A percentile compares a stretch with the other conserved stretches of the same genome.
Conservation (phyloP, 37 sponge, comb jelly and placozoan species). For the Agelas oroides region DNA sequence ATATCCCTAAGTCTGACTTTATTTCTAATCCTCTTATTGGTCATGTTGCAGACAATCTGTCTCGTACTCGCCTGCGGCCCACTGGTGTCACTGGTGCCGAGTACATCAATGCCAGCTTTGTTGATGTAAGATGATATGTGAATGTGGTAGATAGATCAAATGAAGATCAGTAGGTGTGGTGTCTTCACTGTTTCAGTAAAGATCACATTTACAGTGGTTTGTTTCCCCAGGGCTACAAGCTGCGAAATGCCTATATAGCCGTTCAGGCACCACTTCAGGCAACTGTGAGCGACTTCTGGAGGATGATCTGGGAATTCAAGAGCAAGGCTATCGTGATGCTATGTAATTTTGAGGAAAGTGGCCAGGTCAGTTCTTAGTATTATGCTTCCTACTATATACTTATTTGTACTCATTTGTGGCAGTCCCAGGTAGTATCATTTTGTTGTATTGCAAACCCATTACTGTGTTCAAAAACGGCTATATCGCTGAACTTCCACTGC, state of each 20-base stretch:
- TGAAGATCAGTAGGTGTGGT: background rate
- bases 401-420: too few species aligned
- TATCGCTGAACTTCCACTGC: too few species aligned
- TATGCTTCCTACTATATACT: too few species aligned
- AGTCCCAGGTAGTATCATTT: background rate
- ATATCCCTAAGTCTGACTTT: too few species aligned
- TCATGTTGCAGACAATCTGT: conserved; percentile 38
- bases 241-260: conserved; percentile 69
- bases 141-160: background rate
- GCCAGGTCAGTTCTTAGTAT: too few species aligned
- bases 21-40: too few species aligned
- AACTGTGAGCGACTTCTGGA: conserved; percentile 70
- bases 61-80: conserved; percentile 21
- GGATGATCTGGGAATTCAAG: conserved; percentile 78
- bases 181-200: too few species aligned
- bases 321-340: conserved; percentile 63
- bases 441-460: background rate
- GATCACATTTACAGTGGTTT: too few species aligned
- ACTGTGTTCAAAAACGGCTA: background rate
- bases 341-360: conserved; percentile 29
- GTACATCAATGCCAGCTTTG: conserved; percentile 85
- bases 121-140: conserved; percentile 63
- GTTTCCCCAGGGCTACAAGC: conserved; percentile 70
- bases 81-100: conserved; percentile 40
- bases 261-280: conserved; percentile 67